A percentile compares a stretch with the other conserved stretches of the same genome.
These are phyloP conservation scores for Poicephalus gulielmi DNA, from an alignment of 2,113 vertebrate genomes.

Conservation along the genomic window DNA sequence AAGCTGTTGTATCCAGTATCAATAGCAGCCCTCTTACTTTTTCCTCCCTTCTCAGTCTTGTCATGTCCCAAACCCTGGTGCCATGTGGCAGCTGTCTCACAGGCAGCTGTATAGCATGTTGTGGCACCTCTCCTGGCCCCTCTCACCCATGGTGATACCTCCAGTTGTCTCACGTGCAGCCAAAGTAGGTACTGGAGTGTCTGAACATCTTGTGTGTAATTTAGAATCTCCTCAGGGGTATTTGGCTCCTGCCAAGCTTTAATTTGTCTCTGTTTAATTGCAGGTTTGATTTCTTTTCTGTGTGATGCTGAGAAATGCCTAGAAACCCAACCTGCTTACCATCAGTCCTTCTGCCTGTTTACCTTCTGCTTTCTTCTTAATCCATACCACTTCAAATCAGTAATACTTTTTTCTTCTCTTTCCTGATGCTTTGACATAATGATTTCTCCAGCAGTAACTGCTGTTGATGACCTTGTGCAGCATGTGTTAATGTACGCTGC, in stretches of 20 bases:
- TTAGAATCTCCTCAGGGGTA: conserved; percentile 12
- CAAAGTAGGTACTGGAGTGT: not conserved
- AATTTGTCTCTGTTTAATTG: conserved; percentile 26
- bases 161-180: not conserved
- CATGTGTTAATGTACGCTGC: not conserved
- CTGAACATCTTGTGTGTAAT: conserved; percentile 32
- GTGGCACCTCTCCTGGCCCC: not conserved
- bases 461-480: not conserved
- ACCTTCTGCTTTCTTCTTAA: not conserved
- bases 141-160: not conserved
- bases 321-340: not conserved
- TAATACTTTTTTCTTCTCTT: not conserved
- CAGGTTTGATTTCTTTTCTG: not conserved
- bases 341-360: not conserved
- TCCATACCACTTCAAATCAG: not conserved
- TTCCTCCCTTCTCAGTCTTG: not conserved
- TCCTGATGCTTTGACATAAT: not conserved
- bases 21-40: not conserved
- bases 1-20: not conserved
- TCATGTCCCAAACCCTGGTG: not conserved
- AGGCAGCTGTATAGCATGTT: not conserved
- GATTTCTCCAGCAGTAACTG: not conserved
- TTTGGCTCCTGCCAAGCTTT: not conserved
- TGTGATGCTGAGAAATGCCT: not conserved
- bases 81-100: not conserved